Percentiles rank a stretch among this genome's conserved stretches.
These are phyloP conservation scores for Campaea margaritaria DNA, from an alignment of 2,888 invertebrate species.

Conservation along the genomic window DNA sequence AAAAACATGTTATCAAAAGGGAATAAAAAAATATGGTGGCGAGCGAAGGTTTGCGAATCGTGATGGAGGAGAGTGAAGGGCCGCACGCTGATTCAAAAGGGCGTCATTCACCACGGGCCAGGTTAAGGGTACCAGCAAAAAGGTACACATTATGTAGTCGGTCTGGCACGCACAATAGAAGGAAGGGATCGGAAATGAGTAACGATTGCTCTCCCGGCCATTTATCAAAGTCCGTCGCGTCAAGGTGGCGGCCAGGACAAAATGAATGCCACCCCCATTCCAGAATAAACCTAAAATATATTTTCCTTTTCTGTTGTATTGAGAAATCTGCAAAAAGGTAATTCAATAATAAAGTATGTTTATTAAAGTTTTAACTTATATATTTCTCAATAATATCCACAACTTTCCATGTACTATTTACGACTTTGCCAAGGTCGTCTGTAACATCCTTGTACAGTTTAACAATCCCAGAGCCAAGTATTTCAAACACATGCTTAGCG, in stretches of 20 bases:
- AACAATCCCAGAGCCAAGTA: conserved; percentile 15
- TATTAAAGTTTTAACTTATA: background rate
- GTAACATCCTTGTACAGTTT: conserved; percentile 28
- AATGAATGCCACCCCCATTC: conserved; percentile 62
- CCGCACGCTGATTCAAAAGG: conserved; percentile 51
- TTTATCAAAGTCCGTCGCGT: conserved; percentile 77
- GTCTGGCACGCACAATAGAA: conserved; percentile 56
- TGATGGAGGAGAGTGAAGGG: conserved; percentile 36
- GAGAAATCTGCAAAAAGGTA: conserved; percentile 6
- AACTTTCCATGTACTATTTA: conserved; percentile 27
- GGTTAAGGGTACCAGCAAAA: conserved; percentile 59
- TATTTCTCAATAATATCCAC: background rate
- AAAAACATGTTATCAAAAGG: conserved; percentile 14
- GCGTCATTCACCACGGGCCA: conserved; percentile 53
- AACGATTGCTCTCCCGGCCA: conserved; percentile 74
- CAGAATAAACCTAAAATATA: conserved; percentile 39
- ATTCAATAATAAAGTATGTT: conserved; percentile 8
- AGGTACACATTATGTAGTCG: conserved; percentile 63
- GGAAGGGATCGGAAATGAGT: conserved; percentile 77
- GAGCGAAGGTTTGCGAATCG: conserved; percentile 44
- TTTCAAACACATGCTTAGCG: conserved; percentile 17
- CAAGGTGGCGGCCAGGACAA: conserved; percentile 60
- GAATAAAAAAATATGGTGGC: conserved; percentile 29
- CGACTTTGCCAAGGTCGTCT: conserved; percentile 20
- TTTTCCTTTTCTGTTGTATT: conserved; percentile 11